Percentiles rank a stretch among this genome's conserved stretches.
Evolutionary conservation across 2,113 vertebrate genomes (phyloP).

Genomic region (Istiophorus platypterus): DNA sequence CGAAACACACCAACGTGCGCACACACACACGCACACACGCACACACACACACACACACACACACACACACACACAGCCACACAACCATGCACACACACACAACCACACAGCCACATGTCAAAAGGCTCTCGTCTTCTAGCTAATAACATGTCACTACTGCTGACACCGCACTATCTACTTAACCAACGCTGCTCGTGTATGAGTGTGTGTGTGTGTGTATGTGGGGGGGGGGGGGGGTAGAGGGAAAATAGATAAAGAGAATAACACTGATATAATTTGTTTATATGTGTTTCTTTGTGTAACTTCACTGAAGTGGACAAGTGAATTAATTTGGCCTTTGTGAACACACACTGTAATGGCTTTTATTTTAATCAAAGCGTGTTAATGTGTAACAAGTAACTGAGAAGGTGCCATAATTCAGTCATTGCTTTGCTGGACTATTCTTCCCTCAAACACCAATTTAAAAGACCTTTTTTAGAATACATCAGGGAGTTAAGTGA

Average conservation of each 20-base stretch:
- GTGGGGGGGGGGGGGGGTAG: too few relatives aligned
- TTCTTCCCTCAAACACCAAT: slow-evolving; percentile 26
- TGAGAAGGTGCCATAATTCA: slow-evolving; percentile 20
- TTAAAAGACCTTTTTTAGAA: slow-evolving; percentile 22
- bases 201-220: slow-evolving; percentile 6
- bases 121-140: slow-evolving; percentile 55
- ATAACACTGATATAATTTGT: slow-evolving; percentile 9
- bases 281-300: slow-evolving; percentile 9
- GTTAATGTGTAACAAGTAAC: slow-evolving; percentile 12
- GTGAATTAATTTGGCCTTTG: slow-evolving; percentile 14
- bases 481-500: slow-evolving; percentile 42
- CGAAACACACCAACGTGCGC: too few relatives aligned
- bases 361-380: slow-evolving; percentile 41
- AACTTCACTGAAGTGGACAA: slow-evolving; percentile 7
- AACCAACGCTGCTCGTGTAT: slow-evolving; percentile 27
- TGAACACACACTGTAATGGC: slow-evolving; percentile 19
- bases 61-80: too few relatives aligned
- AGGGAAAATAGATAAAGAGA: not conserved
- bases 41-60: too few relatives aligned
- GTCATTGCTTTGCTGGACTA: slow-evolving; percentile 8
- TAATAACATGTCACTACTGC: slow-evolving; percentile 74
- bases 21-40: too few relatives aligned
- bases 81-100: too few relatives aligned
- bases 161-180: slow-evolving; percentile 70
- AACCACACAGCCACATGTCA: slow-evolving; percentile 53